A percentile compares a stretch with the other conserved stretches of the same genome.
These are phyloP conservation scores for Scolanthus callimorphus DNA, from an alignment of 92 coral and sea anemone species.

Conservation along the genomic window DNA sequence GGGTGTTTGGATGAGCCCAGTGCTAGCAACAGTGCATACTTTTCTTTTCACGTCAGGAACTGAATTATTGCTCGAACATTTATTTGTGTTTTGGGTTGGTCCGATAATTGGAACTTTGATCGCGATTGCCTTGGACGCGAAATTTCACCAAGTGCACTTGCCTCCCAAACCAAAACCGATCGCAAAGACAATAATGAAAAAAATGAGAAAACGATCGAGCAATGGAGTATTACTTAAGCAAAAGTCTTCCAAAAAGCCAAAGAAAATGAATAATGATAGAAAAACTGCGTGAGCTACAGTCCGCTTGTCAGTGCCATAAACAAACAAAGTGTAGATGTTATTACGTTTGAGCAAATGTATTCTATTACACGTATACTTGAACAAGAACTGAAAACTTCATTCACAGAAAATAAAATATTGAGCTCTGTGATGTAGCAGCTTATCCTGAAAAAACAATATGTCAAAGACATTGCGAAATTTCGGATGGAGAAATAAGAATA, in stretches of 20 bases:
- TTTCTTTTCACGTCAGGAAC: conserved; percentile 50
- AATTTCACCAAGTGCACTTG: conserved; percentile 28
- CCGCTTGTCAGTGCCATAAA: no score
- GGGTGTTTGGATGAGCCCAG: conserved; percentile 97
- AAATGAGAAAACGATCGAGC: conserved; percentile 3
- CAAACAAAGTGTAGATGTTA: no score
- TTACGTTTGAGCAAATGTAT: no score
- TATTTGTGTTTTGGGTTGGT: conserved; percentile 84
- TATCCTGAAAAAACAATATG: no score
- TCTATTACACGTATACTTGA: no score
- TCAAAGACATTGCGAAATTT: no score
- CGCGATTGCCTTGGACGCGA: conserved; percentile 54
- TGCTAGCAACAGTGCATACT: conserved; percentile 86
- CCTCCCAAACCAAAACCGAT: conserved; percentile 24
- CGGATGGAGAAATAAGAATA: no score
- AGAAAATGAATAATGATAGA: not conserved
- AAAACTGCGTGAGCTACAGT: no score
- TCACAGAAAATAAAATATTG: no score
- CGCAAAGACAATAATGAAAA: conserved; percentile 43
- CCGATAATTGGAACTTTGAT: conserved; percentile 70
- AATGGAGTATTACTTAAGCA: not conserved
- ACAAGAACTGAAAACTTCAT: no score
- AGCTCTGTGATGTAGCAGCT: no score
- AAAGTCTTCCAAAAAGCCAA: not conserved
- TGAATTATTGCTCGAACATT: conserved; percentile 62